Evolutionary conservation across 2,797 vertebrate genomes (phyloP).

Genomic region (Scarus forsteni): DNA sequence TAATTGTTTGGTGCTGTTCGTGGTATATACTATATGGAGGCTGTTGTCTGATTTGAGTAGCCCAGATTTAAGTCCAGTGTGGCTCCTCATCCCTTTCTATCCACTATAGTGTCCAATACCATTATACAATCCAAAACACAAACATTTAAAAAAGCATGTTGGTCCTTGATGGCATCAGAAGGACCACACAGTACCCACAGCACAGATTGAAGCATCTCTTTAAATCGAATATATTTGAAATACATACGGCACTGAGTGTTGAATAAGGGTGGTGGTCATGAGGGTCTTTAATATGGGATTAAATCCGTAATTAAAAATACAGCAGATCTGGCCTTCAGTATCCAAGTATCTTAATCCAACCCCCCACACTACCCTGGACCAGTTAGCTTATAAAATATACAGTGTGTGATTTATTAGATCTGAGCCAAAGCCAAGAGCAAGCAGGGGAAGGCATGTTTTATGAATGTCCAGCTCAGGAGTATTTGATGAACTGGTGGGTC

Average conservation of each 20-base stretch:
- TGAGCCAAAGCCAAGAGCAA: slow-evolving; percentile 75
- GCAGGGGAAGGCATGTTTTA: slow-evolving; percentile 83
- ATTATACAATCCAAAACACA: too few species aligned
- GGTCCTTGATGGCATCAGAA: too few species aligned
- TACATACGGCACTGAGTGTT: slow-evolving; percentile 21
- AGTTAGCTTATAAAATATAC: slow-evolving; percentile 84
- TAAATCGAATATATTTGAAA: slow-evolving; percentile 11
- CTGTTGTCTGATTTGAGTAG: too few species aligned
- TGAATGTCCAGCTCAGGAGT: slow-evolving; percentile 77
- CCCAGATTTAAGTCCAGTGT: too few species aligned
- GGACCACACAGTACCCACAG: too few species aligned
- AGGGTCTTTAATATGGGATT: slow-evolving; percentile 52
- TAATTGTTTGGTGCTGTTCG: too few species aligned
- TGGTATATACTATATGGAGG: too few species aligned
- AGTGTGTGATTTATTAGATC: slow-evolving; percentile 82
- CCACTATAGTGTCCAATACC: too few species aligned
- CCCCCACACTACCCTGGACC: slow-evolving; percentile 71
- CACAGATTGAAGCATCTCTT: not conserved
- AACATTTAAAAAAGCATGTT: too few species aligned
- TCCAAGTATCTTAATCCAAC: slow-evolving; percentile 60
- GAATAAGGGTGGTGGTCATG: slow-evolving; percentile 12
- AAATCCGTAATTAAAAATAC: slow-evolving; percentile 56
- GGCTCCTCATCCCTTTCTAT: too few species aligned
- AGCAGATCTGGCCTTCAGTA: slow-evolving; percentile 43
- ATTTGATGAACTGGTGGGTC: slow-evolving; percentile 83